Evolutionary conservation across 1,140 invertebrate genomes (phyloP), one percentile per base, ranked within the genome.

Genomic region (Drosophila equinoxialis): DNA sequence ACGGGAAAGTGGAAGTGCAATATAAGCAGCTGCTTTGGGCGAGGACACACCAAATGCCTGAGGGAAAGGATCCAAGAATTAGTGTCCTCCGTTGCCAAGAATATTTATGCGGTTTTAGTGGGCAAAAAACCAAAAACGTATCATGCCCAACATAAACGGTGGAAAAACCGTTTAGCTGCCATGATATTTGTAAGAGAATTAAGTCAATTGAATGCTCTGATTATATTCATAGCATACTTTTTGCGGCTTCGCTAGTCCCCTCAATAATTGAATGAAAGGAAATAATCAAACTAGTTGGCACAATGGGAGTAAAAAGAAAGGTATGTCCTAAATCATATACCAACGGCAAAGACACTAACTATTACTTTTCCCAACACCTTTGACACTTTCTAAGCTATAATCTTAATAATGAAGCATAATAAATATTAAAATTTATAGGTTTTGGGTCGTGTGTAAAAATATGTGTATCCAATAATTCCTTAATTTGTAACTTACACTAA

Each of bases 141-240:
- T 58, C 41, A 45, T 37, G n/a, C 51, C n/a, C 65, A 79, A 59
- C 63, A 65, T 30, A 65, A 58, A 37, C 30, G 26, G 13, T 33
- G 17, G 13, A 54, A 55, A 61, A 71, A 70, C 39, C 79, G 75
- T 79, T 87, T 76, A 82, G 83, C 79, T 76, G 71, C 66, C 75
- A 55, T 68, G 55, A 74, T 72, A 80, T 89, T 77, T 79, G 83
- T 80, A 89, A 80, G 74, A 63, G 77, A 89, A 89, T 83, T 69
- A 83, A 89, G 70, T 83, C 77, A 70, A 83, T 89, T 77, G 68
- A 87, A 83, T 80, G 73, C 70, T 73, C 68, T 81, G 81, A 86
- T 86, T 85, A 78, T 85, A 81, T 85, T 81, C 81, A 81, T 77
- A 68, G 68, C 75, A 84, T 79, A 80, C 73, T 71, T 77, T 65